phyloP scores from a whole-genome alignment of 2,113 vertebrate genomes.

The Hiodon alosoides region DNA sequence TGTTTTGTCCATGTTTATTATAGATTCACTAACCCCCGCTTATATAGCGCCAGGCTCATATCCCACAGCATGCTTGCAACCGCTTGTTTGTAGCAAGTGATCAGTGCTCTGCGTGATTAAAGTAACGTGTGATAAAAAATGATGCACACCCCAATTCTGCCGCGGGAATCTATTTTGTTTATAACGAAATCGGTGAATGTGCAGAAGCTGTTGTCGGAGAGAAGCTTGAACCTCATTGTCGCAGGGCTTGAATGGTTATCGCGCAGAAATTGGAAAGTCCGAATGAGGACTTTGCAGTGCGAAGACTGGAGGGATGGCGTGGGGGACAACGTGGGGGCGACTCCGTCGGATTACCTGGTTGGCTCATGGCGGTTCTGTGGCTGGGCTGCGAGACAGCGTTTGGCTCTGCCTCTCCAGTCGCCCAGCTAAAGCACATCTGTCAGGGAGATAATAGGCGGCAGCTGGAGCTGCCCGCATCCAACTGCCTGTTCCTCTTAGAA shows the following conservation, averaged over 20 bases:
- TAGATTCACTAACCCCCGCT: not conserved
- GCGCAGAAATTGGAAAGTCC: too few relatives aligned
- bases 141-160: too few relatives aligned
- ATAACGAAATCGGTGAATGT: too few relatives aligned
- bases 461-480: constrained; percentile 18
- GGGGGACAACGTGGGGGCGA: not conserved
- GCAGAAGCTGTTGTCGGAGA: too few relatives aligned
- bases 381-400: not conserved
- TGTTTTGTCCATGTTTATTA: not conserved
- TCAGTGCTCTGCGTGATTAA: too few relatives aligned
- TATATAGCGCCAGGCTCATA: not conserved
- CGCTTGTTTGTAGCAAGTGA: too few relatives aligned
- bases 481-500: constrained; percentile 25
- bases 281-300: not conserved
- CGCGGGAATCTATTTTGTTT: too few relatives aligned
- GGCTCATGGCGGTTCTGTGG: not conserved
- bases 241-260: too few relatives aligned
- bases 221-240: too few relatives aligned
- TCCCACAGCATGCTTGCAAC: not conserved
- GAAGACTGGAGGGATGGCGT: not conserved
- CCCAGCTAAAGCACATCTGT: not conserved
- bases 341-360: not conserved
- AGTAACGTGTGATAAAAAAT: too few relatives aligned
- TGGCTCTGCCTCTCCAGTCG: not conserved
- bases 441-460: not conserved